Percentiles rank a stretch among this genome's conserved stretches.
Conservation (phyloP, 2,888 invertebrate species). For the Liopterus haemorrhoidalis region DNA sequence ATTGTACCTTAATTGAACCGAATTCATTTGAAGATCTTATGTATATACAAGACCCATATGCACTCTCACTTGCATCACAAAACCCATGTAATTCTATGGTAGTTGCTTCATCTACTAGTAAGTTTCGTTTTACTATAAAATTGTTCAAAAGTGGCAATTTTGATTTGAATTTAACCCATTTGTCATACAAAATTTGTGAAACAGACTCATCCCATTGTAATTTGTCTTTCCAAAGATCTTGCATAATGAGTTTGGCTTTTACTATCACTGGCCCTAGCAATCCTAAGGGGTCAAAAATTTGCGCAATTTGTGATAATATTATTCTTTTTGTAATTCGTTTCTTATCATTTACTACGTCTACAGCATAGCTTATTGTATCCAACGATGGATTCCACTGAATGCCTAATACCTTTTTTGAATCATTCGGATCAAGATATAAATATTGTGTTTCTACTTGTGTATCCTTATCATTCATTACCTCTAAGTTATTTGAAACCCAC, state of each 20-base stretch:
- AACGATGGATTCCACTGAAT: slow-evolving; percentile 1
- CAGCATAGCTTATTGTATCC: slow-evolving; percentile 6
- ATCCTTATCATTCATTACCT: no score
- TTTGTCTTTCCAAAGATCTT: slow-evolving; percentile 9
- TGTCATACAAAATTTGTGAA: not conserved
- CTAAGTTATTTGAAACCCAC: no score
- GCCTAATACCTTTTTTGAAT: no score
- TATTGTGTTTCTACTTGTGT: no score
- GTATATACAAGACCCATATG: not conserved
- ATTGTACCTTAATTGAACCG: no score
- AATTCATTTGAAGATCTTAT: no score
- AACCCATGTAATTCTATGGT: slow-evolving; percentile 7
- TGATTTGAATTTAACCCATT: slow-evolving; percentile 4
- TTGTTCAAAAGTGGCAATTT: not conserved
- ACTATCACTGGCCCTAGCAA: slow-evolving; percentile 3
- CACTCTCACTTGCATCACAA: slow-evolving; percentile 7
- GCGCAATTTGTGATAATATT: slow-evolving; percentile 3
- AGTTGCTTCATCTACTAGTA: not conserved
- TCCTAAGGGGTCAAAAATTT: slow-evolving; percentile 4
- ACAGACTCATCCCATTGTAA: slow-evolving; percentile 12
- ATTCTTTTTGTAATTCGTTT: slow-evolving; percentile 5
- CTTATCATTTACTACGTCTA: not conserved
- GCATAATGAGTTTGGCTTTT: slow-evolving; percentile 4
- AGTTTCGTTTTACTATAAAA: slow-evolving; percentile 2
- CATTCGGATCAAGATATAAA: no score